A percentile compares a stretch with the other conserved stretches of the same genome.
These are phyloP conservation scores for Melanophora roralis DNA, from an alignment of 2,888 invertebrate genomes.

Conservation along the genomic window DNA sequence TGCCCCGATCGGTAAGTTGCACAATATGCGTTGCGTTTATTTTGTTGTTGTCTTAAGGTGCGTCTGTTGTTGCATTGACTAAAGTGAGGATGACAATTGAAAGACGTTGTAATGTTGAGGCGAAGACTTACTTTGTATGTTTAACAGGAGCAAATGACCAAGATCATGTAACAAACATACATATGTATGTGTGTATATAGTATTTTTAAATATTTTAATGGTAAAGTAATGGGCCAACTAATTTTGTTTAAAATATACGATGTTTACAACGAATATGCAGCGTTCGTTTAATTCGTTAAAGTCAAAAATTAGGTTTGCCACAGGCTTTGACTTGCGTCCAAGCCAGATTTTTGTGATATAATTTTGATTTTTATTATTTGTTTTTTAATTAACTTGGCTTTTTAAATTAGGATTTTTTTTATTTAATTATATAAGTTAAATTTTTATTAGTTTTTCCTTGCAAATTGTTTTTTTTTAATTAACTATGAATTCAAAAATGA, in stretches of 20 bases:
- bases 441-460: background rate
- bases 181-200: too few species aligned
- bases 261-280: background rate
- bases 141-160: conserved; percentile 27
- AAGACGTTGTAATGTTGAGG: background rate
- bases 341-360: conserved; percentile 12
- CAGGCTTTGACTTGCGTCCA: conserved; percentile 3
- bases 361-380: background rate
- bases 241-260: background rate
- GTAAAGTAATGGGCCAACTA: background rate
- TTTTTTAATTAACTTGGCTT: conserved; percentile 8
- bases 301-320: conserved; percentile 45
- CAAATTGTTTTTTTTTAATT: too few species aligned
- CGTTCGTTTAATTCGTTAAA: background rate
- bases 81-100: conserved; percentile 32
- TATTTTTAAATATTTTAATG: background rate
- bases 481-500: too few species aligned
- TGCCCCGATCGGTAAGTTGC: conserved; percentile 43
- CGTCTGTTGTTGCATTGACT: background rate
- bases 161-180: conserved; percentile 15
- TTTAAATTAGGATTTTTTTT: background rate
- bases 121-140: conserved; percentile 14
- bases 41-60: conserved; percentile 20
- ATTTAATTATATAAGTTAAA: too few species aligned
- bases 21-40: conserved; percentile 52